A percentile compares a stretch with the other conserved stretches of the same genome.
These are phyloP conservation scores for Parapristionchus giblindavisi DNA, from an alignment of 2,888 invertebrate genomes.

Conservation along the genomic window DNA sequence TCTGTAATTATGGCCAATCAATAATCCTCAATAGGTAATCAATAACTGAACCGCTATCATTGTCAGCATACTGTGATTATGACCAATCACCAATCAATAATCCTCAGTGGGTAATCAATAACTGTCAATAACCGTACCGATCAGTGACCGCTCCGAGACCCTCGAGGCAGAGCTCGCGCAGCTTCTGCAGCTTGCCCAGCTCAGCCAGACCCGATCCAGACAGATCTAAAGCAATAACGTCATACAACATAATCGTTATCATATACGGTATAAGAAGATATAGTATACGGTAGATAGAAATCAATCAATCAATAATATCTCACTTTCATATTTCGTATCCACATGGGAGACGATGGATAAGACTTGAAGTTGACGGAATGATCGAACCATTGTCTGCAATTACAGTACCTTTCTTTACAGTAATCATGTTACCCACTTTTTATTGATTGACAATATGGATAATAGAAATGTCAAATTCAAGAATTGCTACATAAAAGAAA, in stretches of 20 bases:
- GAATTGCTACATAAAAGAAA: too few species aligned
- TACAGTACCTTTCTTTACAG: not conserved
- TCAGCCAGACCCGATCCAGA: slow-evolving; percentile 41
- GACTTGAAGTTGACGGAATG: slow-evolving; percentile 39
- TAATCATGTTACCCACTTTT: too few species aligned
- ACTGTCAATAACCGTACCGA: not conserved
- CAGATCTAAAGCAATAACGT: slow-evolving; percentile 39
- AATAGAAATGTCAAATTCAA: too few species aligned
- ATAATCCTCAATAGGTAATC: not conserved
- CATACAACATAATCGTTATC: not conserved
- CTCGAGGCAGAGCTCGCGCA: slow-evolving; percentile 50
- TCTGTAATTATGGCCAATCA: slow-evolving; percentile 3
- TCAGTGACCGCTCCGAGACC: slow-evolving; percentile 48
- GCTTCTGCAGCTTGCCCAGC: slow-evolving; percentile 41
- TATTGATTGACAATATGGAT: too few species aligned
- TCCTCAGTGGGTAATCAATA: not conserved
- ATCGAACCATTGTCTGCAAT: slow-evolving; percentile 37
- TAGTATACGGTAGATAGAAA: not conserved
- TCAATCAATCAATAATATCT: not conserved
- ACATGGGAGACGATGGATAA: slow-evolving; percentile 47
- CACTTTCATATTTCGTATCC: slow-evolving; percentile 43
- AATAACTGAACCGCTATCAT: slow-evolving; percentile 37
- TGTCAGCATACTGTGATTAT: slow-evolving; percentile 19
- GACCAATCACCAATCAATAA: too few species aligned
- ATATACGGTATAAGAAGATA: not conserved